Conservation (phyloP, 2,113 vertebrate species). For the Uria lomvia region DNA sequence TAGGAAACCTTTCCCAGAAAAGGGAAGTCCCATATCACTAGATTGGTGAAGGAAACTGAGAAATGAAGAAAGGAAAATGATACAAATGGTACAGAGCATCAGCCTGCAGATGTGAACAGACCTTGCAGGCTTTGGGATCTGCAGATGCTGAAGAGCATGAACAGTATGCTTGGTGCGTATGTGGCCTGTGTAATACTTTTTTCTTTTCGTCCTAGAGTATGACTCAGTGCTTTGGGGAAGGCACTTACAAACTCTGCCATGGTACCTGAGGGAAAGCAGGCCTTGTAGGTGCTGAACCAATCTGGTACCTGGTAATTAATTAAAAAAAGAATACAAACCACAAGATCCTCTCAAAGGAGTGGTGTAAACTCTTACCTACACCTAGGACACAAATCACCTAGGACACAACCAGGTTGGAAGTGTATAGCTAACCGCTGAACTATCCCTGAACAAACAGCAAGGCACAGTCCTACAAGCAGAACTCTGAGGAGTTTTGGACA, state of each 20-base stretch:
- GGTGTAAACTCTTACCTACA: background rate
- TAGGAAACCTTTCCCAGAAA: background rate
- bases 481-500: background rate
- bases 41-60: background rate
- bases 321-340: background rate
- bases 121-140: background rate
- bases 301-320: background rate
- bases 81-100: background rate
- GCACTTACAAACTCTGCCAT: background rate
- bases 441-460: background rate
- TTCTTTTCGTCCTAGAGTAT: background rate
- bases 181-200: no score
- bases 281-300: background rate
- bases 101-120: background rate
- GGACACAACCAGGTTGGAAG: background rate
- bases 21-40: background rate
- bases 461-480: accelerated
- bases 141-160: background rate
- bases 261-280: background rate
- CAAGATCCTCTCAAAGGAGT: background rate
- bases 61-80: background rate
- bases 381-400: accelerated
- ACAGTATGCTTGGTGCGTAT: background rate
- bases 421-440: background rate
- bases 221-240: background rate